Conservation (phyloP, 1,140 invertebrate species). For the Heliconius hewitsoni region DNA sequence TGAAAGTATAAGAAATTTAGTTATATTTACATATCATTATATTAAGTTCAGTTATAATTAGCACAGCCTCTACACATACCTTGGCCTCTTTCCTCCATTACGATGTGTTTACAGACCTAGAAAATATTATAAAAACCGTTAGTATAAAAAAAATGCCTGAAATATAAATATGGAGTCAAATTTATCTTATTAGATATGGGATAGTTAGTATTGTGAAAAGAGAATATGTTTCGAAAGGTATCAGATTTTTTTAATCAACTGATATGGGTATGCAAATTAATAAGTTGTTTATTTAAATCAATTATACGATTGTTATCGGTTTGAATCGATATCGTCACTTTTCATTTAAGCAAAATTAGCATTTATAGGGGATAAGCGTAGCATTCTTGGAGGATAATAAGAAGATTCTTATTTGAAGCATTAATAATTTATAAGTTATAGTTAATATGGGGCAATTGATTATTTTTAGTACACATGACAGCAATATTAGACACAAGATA, state of each 20-base stretch:
- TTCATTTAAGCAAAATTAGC: conserved; percentile 23
- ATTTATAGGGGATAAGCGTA: conserved; percentile 49
- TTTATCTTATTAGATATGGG: background rate
- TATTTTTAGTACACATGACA: conserved; percentile 15
- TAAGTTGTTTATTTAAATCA: background rate
- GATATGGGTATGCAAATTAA: background rate
- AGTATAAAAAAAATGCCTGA: conserved; percentile 17
- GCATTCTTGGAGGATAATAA: conserved; percentile 55
- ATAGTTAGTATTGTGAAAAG: background rate
- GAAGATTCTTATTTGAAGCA: conserved; percentile 42
- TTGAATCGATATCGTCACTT: background rate
- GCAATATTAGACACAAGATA: conserved; percentile 54
- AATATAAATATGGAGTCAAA: background rate
- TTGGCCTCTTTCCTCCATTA: conserved; percentile 48
- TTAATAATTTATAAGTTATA: background rate
- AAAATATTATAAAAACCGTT: conserved; percentile 56
- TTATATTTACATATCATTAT: conserved; percentile 3
- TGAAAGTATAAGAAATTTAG: conserved; percentile 38
- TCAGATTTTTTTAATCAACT: background rate
- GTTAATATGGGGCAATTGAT: conserved; percentile 30
- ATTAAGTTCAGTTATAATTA: conserved; percentile 8
- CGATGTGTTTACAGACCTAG: conserved; percentile 72
- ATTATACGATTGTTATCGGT: background rate
- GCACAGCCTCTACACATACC: conserved; percentile 39
- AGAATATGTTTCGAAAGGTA: background rate